Base-by-base conservation (phyloP, 1,140 invertebrate species). In the Drosophila paulistorum region DNA sequence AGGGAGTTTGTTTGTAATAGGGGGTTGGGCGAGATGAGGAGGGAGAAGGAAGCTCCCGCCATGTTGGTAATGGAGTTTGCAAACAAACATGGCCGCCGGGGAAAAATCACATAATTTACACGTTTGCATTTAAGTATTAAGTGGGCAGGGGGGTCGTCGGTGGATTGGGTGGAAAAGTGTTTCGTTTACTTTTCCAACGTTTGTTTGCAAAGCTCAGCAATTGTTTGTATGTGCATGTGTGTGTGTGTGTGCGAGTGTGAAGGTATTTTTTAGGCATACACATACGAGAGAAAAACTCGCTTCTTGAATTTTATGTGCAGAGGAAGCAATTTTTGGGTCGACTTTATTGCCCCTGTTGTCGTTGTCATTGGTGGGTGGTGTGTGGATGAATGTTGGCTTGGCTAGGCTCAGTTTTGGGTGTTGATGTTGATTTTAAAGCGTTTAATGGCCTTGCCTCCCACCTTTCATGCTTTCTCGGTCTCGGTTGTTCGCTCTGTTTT, bases 71-170 rank as follows among this genome's bases (percentile, higher is more conserved):
- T 87, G 83, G 84, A 87, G 83, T 87, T 87, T 89, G 83, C 83
- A 83, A 87, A 87, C 83, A 87, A 87, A 87, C 84, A 87, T 87
- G 83, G 83, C 83, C 83, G 83, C 83, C 83, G 83, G 83, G 84
- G 83, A 87, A 87, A 87, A 87, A 87, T 87, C 83, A 87, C 83
- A 87, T 87, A 87, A 87, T 87, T 87, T 87, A 87, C 83, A 87
- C 83, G 83, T 87, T 87, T 87, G 83, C 83, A 87, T 87, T 87
- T 87, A 87, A 87, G 83, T 87, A 87, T 87, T 87, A 87, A 87
- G 83, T 89, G 83, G 80, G 83, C 70, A 68, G 69, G 68, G 41
- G 7, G 17, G 17, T 17, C 14, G 20, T 17, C 14, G 20, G 11
- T 35, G 33, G 62, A 45, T 23, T 10, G 57, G 61, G 59, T 39